Conservation (phyloP, 2,113 vertebrate genomes). For the Megaptera novaeangliae region DNA sequence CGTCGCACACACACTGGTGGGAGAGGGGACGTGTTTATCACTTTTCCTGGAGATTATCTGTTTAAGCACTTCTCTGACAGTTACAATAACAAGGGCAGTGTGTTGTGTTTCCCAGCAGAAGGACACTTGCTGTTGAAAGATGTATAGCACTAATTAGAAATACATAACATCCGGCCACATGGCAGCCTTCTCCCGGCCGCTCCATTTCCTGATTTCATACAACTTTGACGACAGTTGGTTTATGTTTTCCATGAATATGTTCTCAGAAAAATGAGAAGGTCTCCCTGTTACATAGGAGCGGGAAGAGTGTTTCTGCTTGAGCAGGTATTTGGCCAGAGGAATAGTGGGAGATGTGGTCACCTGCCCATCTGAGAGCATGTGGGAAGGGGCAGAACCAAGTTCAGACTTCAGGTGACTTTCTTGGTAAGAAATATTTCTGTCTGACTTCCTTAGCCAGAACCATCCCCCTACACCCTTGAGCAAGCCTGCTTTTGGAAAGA, state of each 20-base stretch:
- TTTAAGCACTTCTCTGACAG: constrained; percentile 90
- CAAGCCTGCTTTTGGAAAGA: constrained; percentile 70
- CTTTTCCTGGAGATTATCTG: constrained; percentile 91
- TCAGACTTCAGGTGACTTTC: constrained; percentile 59
- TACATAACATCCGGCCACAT: constrained; percentile 99
- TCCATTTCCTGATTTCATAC: constrained; percentile 97
- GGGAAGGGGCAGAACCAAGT: constrained; percentile 30
- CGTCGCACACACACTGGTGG: constrained; percentile 80
- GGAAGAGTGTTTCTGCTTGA: constrained; percentile 47
- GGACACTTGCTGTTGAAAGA: constrained; percentile 98
- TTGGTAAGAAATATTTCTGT: constrained; percentile 62
- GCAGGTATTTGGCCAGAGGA: constrained; percentile 44
- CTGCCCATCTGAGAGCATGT: not conserved
- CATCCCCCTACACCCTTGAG: constrained; percentile 46
- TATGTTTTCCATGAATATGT: constrained; percentile 90
- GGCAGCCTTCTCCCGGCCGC: constrained; percentile 97
- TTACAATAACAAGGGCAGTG: constrained; percentile 91
- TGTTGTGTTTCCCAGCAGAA: constrained; percentile 93
- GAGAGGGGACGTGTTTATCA: constrained; percentile 88
- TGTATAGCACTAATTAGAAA: constrained; percentile 99
- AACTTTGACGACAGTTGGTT: constrained; percentile 97
- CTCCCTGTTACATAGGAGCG: constrained; percentile 63
- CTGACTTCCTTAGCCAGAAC: constrained; percentile 52
- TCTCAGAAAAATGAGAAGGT: constrained; percentile 82
- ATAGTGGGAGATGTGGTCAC: not conserved